phyloP scores from a whole-genome alignment of 2,797 vertebrate species.

The Nyctalus aviator region DNA sequence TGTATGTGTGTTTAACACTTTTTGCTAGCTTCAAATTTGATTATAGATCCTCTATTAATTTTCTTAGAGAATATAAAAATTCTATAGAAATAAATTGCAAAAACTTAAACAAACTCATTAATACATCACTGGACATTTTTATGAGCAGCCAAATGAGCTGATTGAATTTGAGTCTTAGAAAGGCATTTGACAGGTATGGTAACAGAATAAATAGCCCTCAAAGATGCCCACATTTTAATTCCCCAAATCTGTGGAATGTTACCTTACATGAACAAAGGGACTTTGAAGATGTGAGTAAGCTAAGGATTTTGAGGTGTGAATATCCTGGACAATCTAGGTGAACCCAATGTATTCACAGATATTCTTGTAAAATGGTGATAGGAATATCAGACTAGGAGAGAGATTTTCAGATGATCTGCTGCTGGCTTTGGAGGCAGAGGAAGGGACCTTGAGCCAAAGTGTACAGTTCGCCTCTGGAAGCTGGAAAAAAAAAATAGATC shows the following conservation, averaged over 20 bases:
- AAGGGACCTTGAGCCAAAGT: background rate
- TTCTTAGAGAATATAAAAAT: background rate
- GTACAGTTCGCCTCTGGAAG: background rate
- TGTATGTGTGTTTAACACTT: background rate
- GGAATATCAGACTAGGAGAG: background rate
- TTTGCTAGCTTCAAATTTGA: background rate
- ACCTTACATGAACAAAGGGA: background rate
- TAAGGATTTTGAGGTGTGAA: slow-evolving; percentile 16
- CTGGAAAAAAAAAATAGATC: background rate
- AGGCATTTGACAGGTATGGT: background rate
- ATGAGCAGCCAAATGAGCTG: background rate
- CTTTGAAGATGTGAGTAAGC: background rate
- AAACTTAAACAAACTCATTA: slow-evolving; percentile 43
- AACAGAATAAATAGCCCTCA: background rate
- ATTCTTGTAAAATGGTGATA: background rate
- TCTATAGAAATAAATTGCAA: slow-evolving; percentile 24
- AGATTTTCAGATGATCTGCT: background rate
- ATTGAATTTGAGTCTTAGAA: slow-evolving; percentile 26
- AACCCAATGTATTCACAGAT: background rate
- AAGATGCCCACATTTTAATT: background rate
- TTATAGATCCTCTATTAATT: slow-evolving; percentile 5
- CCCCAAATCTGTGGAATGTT: background rate
- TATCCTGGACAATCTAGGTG: background rate
- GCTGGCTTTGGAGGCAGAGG: slow-evolving; percentile 37
- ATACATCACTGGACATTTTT: background rate